A percentile compares a stretch with the other conserved stretches of the same genome.
Evolutionary conservation across 1,140 invertebrate species (phyloP).

Genomic region (Drosophila azteca): DNA sequence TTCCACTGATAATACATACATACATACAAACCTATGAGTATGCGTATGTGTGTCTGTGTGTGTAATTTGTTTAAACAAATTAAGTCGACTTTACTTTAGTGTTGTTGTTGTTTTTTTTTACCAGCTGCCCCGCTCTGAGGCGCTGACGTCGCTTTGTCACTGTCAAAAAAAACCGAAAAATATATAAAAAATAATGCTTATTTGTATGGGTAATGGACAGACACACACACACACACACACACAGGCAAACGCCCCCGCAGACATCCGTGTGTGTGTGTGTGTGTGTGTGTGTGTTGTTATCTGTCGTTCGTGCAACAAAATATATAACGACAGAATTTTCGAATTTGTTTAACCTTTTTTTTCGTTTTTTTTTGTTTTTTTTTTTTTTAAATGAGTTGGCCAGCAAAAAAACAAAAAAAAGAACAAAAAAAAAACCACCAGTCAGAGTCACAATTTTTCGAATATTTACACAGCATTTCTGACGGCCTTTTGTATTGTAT

Average conservation of each 20-base stretch:
- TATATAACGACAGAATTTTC: conserved; percentile 15
- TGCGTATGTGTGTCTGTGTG: conserved; percentile 18
- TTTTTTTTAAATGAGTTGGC: conserved; percentile 63
- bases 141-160: conserved; percentile 78
- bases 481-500: conserved; percentile 23
- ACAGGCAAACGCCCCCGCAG: conserved; percentile 33
- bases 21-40: conserved; percentile 3
- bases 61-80: conserved; percentile 82
- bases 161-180: conserved; percentile 45
- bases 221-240: conserved; percentile 36
- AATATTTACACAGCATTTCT: conserved; percentile 81
- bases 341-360: conserved; percentile 75
- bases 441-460: conserved; percentile 55
- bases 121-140: conserved; percentile 1
- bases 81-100: conserved; percentile 58
- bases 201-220: conserved; percentile 39
- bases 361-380: conserved; percentile 41
- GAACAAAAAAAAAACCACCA: conserved; percentile 24
- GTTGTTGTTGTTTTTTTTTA: conserved; percentile 23
- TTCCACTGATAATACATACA: conserved; percentile 5
- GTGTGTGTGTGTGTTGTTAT: conserved; percentile 28
- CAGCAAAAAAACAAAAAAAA: conserved; percentile 48
- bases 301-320: conserved; percentile 56
- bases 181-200: not conserved
- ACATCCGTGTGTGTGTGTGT: conserved; percentile 42